Conservation (phyloP, 2,113 vertebrate species). For the Nycticorax nycticorax region DNA sequence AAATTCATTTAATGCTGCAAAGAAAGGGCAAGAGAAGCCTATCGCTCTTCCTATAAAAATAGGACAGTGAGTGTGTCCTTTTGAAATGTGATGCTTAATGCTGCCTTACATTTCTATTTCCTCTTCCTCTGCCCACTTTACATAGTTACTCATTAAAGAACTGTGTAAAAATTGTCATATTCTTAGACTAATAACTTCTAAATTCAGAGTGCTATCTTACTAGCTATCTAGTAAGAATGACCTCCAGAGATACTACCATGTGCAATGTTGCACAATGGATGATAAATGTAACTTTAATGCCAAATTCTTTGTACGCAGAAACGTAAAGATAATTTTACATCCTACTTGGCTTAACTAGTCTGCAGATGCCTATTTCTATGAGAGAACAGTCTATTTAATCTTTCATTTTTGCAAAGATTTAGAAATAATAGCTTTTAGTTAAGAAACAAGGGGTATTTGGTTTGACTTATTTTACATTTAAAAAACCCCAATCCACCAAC, state of each 20-base stretch:
- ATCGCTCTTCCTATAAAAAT: background rate
- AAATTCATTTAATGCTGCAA: background rate
- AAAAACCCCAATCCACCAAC: rapidly evolving
- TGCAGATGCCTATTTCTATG: background rate
- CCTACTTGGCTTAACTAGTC: background rate
- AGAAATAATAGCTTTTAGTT: background rate
- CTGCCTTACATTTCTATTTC: background rate
- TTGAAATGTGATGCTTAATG: background rate
- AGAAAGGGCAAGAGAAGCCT: background rate
- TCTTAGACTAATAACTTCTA: background rate
- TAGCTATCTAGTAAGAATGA: background rate
- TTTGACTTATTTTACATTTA: background rate
- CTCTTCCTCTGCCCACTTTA: background rate
- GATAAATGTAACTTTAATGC: background rate
- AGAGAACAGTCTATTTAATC: background rate
- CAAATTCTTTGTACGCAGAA: background rate
- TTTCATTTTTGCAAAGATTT: background rate
- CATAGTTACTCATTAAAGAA: background rate
- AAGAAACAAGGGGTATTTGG: background rate
- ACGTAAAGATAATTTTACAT: background rate
- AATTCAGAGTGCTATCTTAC: background rate
- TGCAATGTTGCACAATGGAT: background rate
- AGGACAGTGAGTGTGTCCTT: background rate
- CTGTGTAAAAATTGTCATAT: background rate
- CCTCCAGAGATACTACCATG: background rate